Evolutionary conservation across 2,888 invertebrate genomes (phyloP).

Genomic region (Coremacera marginata): DNA sequence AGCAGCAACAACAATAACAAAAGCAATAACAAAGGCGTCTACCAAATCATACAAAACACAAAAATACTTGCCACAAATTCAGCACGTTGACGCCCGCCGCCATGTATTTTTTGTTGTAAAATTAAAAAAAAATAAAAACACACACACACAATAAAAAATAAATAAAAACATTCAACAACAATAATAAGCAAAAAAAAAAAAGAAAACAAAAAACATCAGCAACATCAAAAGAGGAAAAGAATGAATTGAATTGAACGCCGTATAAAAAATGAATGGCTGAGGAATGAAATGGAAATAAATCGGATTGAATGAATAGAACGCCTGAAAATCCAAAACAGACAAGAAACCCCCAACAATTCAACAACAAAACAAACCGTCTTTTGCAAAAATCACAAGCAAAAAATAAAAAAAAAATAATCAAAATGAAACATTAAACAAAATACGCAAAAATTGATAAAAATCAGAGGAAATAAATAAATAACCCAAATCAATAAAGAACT

Average conservation of each 20-base stretch:
- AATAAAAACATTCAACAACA: constrained; percentile 40
- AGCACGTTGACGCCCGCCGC: constrained; percentile 17
- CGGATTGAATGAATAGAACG: constrained; percentile 38
- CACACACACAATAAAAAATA: constrained; percentile 35
- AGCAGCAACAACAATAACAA: constrained; percentile 5
- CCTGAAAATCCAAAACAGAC: background rate
- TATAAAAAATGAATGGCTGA: constrained; percentile 42
- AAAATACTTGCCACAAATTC: constrained; percentile 34
- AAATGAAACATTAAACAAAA: constrained; percentile 4
- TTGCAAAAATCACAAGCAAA: background rate
- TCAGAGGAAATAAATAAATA: no score
- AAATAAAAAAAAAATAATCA: background rate
- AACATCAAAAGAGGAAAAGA: constrained; percentile 42
- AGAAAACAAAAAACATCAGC: constrained; percentile 40
- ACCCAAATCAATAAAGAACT: no score
- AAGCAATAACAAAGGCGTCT: constrained; percentile 24
- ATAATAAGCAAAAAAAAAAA: constrained; percentile 26
- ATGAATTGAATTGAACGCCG: constrained; percentile 42
- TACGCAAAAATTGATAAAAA: constrained; percentile 9
- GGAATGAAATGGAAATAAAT: constrained; percentile 43
- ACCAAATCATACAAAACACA: constrained; percentile 36
- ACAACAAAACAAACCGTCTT: background rate
- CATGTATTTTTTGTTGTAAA: constrained; percentile 22
- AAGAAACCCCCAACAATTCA: background rate
- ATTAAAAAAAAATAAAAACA: constrained; percentile 41